These are phyloP conservation scores for Plecotus auritus DNA, from an alignment of 2,113 vertebrate genomes.

Conservation along the genomic window DNA sequence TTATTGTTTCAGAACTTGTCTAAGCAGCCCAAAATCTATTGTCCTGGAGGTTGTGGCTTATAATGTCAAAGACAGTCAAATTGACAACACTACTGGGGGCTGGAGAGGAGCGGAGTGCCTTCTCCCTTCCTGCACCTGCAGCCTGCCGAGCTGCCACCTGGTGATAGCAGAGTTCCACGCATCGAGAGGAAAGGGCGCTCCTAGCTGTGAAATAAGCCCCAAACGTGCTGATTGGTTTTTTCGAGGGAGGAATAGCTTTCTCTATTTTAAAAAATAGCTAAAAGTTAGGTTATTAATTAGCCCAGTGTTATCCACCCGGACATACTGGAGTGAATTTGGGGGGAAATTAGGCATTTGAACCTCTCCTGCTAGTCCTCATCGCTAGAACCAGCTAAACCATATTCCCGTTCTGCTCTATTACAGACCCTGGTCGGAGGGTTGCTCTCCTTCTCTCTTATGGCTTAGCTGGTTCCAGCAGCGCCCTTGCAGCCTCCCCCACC, in stretches of 20 bases:
- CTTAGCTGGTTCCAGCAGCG: fast-evolving
- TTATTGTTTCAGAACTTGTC: neutral
- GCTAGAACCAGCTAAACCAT: neutral
- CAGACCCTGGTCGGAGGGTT: neutral
- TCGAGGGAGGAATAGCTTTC: neutral
- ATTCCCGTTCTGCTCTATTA: neutral
- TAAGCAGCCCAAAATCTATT: neutral
- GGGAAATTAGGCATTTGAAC: neutral
- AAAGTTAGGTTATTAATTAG: neutral
- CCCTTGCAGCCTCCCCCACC: neutral
- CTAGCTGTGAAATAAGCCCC: neutral
- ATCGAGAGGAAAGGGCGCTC: neutral
- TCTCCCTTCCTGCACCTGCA: neutral
- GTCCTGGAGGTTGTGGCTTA: neutral
- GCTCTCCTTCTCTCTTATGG: neutral
- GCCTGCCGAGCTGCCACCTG: constrained; percentile 25
- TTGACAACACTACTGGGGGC: neutral
- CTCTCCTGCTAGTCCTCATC: neutral
- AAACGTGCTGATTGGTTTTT: neutral
- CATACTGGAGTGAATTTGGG: neutral
- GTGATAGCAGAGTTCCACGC: constrained; percentile 35
- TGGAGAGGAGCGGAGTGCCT: neutral
- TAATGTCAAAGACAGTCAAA: neutral
- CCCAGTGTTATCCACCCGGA: neutral
- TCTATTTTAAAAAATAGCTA: neutral